Conservation (phyloP, 2,888 invertebrate genomes). For the Tachina lurida region DNA sequence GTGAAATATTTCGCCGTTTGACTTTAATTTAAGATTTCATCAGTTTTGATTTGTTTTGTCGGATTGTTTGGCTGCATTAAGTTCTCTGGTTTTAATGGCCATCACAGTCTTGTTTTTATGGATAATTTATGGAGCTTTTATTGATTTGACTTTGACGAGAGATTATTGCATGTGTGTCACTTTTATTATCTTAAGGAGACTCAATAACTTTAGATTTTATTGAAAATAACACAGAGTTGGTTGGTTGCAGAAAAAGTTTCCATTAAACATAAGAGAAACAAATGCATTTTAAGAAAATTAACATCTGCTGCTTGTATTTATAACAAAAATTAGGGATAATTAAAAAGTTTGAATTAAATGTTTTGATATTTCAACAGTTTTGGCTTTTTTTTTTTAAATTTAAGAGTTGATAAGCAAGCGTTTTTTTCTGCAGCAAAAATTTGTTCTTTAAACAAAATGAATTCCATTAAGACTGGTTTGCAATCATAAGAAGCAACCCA, state of each 20-base stretch:
- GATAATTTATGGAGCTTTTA: slow-evolving; percentile 74
- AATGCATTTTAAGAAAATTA: too few species aligned
- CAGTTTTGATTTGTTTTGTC: not conserved
- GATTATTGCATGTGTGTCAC: slow-evolving; percentile 60
- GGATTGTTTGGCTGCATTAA: slow-evolving; percentile 20
- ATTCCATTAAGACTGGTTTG: not conserved
- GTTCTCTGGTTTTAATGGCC: slow-evolving; percentile 44
- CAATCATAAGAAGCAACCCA: not conserved
- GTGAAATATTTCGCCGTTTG: not conserved
- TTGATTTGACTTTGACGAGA: slow-evolving; percentile 73
- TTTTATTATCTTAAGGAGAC: slow-evolving; percentile 21
- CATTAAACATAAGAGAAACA: too few species aligned
- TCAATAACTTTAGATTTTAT: not conserved
- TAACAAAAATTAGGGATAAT: slow-evolving; percentile 3
- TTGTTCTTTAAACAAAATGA: not conserved
- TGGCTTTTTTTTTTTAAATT: slow-evolving; percentile 22
- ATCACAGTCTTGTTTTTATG: slow-evolving; percentile 72
- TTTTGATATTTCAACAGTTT: slow-evolving; percentile 28
- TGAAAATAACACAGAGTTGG: not conserved
- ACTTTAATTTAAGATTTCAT: not conserved
- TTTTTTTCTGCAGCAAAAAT: not conserved
- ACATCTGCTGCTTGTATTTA: too few species aligned
- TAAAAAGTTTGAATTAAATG: slow-evolving; percentile 47
- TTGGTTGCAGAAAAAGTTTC: not conserved
- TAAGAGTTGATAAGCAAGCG: not conserved